Percentiles rank a stretch among this genome's conserved stretches.
Evolutionary conservation across 2,113 vertebrate genomes (phyloP).

Genomic region (Pleuronectes platessa): DNA sequence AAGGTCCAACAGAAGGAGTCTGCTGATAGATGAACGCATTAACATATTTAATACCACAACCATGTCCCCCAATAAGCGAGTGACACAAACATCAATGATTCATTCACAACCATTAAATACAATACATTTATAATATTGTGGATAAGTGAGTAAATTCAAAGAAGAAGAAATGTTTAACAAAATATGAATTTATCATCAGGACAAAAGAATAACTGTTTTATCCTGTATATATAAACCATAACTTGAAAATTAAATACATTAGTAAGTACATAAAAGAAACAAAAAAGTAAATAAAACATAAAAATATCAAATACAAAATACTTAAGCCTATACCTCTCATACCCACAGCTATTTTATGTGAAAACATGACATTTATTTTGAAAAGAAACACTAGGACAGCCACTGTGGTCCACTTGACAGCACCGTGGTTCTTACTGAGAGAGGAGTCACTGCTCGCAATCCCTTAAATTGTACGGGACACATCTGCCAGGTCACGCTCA

Average conservation of each 20-base stretch:
- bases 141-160: background rate
- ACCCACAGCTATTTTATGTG: background rate
- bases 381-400: background rate
- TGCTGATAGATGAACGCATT: background rate
- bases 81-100: background rate
- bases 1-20: background rate
- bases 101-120: background rate
- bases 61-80: too few species aligned
- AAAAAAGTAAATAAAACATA: background rate
- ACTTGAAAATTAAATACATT: background rate
- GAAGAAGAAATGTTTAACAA: too few species aligned
- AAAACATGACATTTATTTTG: conserved; percentile 46
- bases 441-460: background rate
- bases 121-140: background rate
- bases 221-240: too few species aligned
- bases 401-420: background rate
- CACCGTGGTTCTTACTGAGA: background rate
- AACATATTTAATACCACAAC: background rate
- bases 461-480: background rate
- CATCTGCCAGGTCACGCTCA: conserved; percentile 8
- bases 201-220: too few species aligned
- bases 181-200: background rate
- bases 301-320: background rate
- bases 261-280: background rate
- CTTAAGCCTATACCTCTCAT: too few species aligned